Evolutionary conservation across 2,113 vertebrate species (phyloP).

Genomic region (Aphyosemion australe): DNA sequence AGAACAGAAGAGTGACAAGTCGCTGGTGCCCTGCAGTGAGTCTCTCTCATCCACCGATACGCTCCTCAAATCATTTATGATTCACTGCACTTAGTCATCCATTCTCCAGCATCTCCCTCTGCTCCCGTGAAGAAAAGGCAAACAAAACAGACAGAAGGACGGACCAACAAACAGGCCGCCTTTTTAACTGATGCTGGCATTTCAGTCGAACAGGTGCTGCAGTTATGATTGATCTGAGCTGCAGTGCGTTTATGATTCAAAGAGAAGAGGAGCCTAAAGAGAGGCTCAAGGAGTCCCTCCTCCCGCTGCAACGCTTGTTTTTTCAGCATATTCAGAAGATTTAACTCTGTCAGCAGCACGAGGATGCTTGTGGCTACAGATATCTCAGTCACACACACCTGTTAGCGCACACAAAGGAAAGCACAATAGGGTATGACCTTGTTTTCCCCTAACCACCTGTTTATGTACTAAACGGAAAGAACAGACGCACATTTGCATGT

Average conservation of each 20-base stretch:
- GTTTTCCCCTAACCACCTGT: constrained; percentile 34
- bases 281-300: constrained; percentile 40
- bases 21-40: constrained; percentile 35
- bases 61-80: constrained; percentile 60
- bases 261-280: constrained; percentile 37
- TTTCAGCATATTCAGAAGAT: constrained; percentile 37
- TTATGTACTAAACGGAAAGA: constrained; percentile 21
- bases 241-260: constrained; percentile 38
- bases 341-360: constrained; percentile 30
- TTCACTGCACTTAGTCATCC: constrained; percentile 57
- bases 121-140: constrained; percentile 38
- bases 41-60: constrained; percentile 30
- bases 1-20: constrained; percentile 49
- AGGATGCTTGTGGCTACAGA: constrained; percentile 34
- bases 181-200: constrained; percentile 59
- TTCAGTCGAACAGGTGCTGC: constrained; percentile 47
- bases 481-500: constrained; percentile 2
- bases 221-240: constrained; percentile 65
- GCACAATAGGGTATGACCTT: constrained; percentile 32
- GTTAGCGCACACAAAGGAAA: constrained; percentile 24
- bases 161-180: constrained; percentile 30
- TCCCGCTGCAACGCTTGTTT: constrained; percentile 31
- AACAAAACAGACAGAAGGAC: constrained; percentile 50
- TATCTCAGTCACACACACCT: constrained; percentile 32
- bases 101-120: constrained; percentile 9